Conservation (phyloP, 2,113 vertebrate species). For the Sceloporus tristichus region DNA sequence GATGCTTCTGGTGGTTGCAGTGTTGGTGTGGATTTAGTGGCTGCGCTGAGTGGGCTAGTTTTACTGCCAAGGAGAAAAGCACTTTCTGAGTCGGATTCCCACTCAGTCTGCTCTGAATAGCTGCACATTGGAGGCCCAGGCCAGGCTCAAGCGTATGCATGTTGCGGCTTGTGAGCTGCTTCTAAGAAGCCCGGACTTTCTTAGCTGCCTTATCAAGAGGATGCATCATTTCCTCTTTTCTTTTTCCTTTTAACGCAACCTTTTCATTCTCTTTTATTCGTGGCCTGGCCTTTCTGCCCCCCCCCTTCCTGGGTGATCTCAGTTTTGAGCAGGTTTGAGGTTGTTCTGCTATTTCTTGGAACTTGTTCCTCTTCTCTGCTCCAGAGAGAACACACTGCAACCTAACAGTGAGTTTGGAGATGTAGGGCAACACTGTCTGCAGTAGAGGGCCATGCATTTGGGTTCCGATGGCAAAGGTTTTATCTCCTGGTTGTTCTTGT, state of each 20-base stretch:
- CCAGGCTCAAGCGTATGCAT: neutral
- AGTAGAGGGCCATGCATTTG: neutral
- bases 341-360: slow-evolving; percentile 20
- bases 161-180: slow-evolving; percentile 17
- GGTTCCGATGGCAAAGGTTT: no score
- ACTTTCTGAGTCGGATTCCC: neutral
- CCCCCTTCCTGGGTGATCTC: neutral
- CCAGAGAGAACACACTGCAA: neutral
- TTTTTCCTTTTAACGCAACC: neutral
- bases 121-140: slow-evolving; percentile 40
- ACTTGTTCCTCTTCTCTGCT: neutral
- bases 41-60: neutral
- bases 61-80: neutral
- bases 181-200: slow-evolving; percentile 58
- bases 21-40: neutral
- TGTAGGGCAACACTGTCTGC: neutral
- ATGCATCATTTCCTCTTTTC: slow-evolving; percentile 67
- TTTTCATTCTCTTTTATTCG: neutral
- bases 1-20: neutral
- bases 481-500: neutral
- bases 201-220: slow-evolving; percentile 13
- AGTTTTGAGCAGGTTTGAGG: slow-evolving; percentile 17
- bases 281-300: neutral
- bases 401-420: neutral
- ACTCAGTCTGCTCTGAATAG: slow-evolving; percentile 6